Conservation (phyloP, 2,888 invertebrate genomes). For the Hydraecia micacea region DNA sequence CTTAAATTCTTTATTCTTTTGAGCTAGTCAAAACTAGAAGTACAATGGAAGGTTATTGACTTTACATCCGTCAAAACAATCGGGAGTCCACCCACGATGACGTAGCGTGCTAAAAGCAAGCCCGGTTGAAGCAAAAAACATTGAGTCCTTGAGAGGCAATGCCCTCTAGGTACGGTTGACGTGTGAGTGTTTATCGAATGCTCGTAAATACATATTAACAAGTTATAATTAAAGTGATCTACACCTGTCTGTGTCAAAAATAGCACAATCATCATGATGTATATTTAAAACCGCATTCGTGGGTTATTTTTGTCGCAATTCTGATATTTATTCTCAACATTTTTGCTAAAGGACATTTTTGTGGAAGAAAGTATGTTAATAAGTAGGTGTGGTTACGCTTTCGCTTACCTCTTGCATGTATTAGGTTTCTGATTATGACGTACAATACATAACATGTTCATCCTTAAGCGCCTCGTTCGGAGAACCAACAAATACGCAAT, state of each 20-base stretch:
- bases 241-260: conserved; percentile 38
- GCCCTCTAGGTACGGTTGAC: conserved; percentile 52
- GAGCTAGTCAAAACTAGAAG: conserved; percentile 33
- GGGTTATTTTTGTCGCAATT: not conserved
- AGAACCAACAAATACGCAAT: conserved; percentile 59
- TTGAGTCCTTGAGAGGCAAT: conserved; percentile 58
- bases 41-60: conserved; percentile 62
- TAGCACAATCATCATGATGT: conserved; percentile 24
- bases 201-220: conserved; percentile 33
- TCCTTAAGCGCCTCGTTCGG: conserved; percentile 56
- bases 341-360: not conserved
- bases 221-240: conserved; percentile 28
- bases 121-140: conserved; percentile 55
- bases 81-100: conserved; percentile 58
- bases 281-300: not conserved
- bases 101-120: conserved; percentile 58
- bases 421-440: conserved; percentile 65
- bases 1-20: conserved; percentile 33
- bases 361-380: not conserved
- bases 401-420: conserved; percentile 57
- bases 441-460: conserved; percentile 58
- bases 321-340: not conserved
- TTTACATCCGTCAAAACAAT: conserved; percentile 62
- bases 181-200: conserved; percentile 15
- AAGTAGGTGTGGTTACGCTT: conserved; percentile 28